phyloP scores from a whole-genome alignment of 2,797 vertebrate genomes.

The Sebastes goodei region DNA sequence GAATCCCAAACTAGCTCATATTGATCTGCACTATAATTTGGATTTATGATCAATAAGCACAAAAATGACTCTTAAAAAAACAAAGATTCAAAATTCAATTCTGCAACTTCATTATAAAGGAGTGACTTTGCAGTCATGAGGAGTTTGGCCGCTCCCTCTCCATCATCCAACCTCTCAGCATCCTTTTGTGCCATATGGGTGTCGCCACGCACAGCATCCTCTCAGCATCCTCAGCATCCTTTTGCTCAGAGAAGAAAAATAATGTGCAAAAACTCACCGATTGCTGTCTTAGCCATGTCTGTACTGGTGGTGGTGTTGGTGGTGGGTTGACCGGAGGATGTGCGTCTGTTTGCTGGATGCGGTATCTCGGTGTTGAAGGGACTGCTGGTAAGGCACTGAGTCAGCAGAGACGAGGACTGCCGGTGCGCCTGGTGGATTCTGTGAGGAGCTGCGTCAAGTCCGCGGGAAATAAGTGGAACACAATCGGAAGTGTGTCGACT shows the following conservation, averaged over 20 bases:
- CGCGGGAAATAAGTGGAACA: conserved; percentile 13
- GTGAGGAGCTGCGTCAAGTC: conserved; percentile 57
- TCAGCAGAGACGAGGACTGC: conserved; percentile 82
- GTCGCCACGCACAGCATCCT: conserved; percentile 64
- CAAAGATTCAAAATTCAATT: not conserved
- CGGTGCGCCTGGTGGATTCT: conserved; percentile 72
- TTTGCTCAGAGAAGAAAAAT: not conserved
- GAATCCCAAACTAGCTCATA: not conserved
- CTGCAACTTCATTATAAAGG: not conserved
- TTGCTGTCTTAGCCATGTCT: conserved; percentile 85
- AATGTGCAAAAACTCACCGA: conserved; percentile 77
- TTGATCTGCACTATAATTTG: not conserved
- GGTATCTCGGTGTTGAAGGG: conserved; percentile 68
- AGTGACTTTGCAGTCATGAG: conserved; percentile 40
- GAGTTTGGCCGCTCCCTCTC: conserved; percentile 77
- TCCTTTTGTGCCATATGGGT: conserved; percentile 81
- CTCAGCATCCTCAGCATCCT: conserved; percentile 14
- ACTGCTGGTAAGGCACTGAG: conserved; percentile 87
- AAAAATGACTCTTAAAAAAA: not conserved
- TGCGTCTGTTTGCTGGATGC: conserved; percentile 68
- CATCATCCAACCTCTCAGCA: conserved; percentile 62
- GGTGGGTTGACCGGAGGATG: conserved; percentile 52
- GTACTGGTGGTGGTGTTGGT: conserved; percentile 29
- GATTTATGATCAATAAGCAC: not conserved
- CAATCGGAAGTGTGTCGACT: conserved; percentile 2